These are phyloP conservation scores for Orthosia cruda DNA, from an alignment of 2,888 invertebrate genomes.

Conservation along the genomic window DNA sequence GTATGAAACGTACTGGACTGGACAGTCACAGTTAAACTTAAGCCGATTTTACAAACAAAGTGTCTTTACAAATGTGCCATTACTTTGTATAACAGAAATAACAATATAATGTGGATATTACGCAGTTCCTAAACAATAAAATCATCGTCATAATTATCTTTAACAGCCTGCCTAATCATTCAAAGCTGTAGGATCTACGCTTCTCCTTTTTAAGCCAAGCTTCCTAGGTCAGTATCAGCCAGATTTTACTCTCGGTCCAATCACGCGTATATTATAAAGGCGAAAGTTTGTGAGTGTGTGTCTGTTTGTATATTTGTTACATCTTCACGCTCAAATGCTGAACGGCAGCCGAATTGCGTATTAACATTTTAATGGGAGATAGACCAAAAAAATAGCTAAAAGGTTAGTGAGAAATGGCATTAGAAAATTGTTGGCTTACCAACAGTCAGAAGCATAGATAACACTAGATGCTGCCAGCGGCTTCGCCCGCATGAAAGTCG, in stretches of 20 bases:
- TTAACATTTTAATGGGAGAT: too few species aligned
- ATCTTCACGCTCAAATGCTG: too few species aligned
- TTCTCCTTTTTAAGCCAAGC: background rate
- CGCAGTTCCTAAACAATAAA: background rate
- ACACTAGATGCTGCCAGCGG: too few species aligned
- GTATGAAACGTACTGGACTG: slow-evolving; percentile 11
- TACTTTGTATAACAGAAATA: slow-evolving; percentile 16
- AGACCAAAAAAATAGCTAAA: too few species aligned
- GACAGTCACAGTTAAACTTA: slow-evolving; percentile 43
- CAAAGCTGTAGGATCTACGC: background rate
- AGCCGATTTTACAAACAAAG: slow-evolving; percentile 40
- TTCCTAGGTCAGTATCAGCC: background rate
- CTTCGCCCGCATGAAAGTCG: too few species aligned
- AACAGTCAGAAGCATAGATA: too few species aligned
- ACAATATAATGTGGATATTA: slow-evolving; percentile 14
- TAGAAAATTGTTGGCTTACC: too few species aligned
- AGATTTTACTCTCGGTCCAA: background rate
- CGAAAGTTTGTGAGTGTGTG: too few species aligned
- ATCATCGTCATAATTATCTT: background rate
- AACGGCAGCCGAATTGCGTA: too few species aligned
- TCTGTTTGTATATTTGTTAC: too few species aligned
- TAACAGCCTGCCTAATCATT: background rate
- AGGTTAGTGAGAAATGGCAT: too few species aligned
- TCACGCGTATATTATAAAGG: too few species aligned
- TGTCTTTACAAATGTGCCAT: slow-evolving; percentile 7